A percentile compares a stretch with the other conserved stretches of the same genome.
phyloP scores from a whole-genome alignment of 2,113 vertebrate genomes.

The Promerops cafer region DNA sequence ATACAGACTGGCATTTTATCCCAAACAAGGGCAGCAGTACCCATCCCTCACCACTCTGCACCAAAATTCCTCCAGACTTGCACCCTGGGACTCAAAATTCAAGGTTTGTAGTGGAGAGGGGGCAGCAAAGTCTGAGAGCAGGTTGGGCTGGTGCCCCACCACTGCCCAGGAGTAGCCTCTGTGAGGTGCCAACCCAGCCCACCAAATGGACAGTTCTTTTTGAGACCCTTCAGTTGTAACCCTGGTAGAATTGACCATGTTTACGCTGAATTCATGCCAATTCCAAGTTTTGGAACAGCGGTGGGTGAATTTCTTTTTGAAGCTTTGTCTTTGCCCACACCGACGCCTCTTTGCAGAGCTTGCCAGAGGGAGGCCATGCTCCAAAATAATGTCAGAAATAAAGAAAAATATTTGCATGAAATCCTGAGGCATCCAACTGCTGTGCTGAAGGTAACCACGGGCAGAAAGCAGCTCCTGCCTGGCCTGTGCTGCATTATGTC shows the following conservation, averaged over 20 bases:
- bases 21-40: background rate
- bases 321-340: background rate
- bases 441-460: background rate
- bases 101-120: background rate
- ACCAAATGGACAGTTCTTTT: background rate
- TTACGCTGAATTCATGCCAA: background rate
- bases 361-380: background rate
- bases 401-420: background rate
- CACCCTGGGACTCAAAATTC: background rate
- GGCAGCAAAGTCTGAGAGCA: background rate
- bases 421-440: background rate
- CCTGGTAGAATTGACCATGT: background rate
- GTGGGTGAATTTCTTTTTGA: background rate
- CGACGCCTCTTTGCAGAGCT: background rate
- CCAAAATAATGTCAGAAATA: background rate
- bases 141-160: background rate
- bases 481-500: fast-evolving
- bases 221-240: background rate
- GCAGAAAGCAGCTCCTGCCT: background rate
- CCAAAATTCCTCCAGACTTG: background rate
- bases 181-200: background rate
- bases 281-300: background rate
- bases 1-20: fast-evolving
- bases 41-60: background rate
- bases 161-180: background rate